phyloP scores from a whole-genome alignment of 2,888 invertebrate species.

The Chironomus tentans region DNA sequence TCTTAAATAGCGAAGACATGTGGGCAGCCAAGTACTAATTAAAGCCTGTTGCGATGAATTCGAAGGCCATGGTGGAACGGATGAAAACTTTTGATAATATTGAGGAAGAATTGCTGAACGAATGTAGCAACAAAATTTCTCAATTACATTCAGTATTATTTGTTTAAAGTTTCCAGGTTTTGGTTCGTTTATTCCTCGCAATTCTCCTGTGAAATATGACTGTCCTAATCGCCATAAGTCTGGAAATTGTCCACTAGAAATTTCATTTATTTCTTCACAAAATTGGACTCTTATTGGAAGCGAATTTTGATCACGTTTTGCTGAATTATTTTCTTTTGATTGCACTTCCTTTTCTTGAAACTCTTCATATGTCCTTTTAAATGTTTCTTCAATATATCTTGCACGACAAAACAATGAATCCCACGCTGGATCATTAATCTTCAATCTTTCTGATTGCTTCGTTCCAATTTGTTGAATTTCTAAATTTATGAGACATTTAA shows the following conservation, averaged over 20 bases:
- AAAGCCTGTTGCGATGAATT: slow-evolving; percentile 49
- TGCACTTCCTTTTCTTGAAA: slow-evolving; percentile 36
- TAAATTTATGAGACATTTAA: slow-evolving; percentile 66
- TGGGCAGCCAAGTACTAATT: slow-evolving; percentile 61
- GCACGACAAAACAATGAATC: slow-evolving; percentile 80
- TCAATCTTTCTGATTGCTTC: slow-evolving; percentile 37
- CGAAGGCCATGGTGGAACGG: slow-evolving; percentile 41
- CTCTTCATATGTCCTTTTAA: slow-evolving; percentile 39
- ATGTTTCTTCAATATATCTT: slow-evolving; percentile 54
- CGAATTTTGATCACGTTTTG: slow-evolving; percentile 34
- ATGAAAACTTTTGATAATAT: slow-evolving; percentile 44
- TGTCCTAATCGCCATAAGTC: slow-evolving; percentile 94
- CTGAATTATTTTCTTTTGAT: background rate
- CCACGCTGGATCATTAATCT: slow-evolving; percentile 87
- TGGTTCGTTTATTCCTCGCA: slow-evolving; percentile 66
- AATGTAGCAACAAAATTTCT: slow-evolving; percentile 63
- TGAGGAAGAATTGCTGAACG: slow-evolving; percentile 62
- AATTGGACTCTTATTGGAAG: slow-evolving; percentile 62
- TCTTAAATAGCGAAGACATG: slow-evolving; percentile 70
- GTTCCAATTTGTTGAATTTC: slow-evolving; percentile 47
- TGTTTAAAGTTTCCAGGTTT: slow-evolving; percentile 70
- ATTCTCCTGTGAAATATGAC: slow-evolving; percentile 83
- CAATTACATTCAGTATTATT: slow-evolving; percentile 70
- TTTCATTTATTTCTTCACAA: slow-evolving; percentile 68
- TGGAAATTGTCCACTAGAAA: slow-evolving; percentile 68